Base-by-base conservation (phyloP, 35 echinoderm and acorn worm species). In the Holothuria glaberrima region DNA sequence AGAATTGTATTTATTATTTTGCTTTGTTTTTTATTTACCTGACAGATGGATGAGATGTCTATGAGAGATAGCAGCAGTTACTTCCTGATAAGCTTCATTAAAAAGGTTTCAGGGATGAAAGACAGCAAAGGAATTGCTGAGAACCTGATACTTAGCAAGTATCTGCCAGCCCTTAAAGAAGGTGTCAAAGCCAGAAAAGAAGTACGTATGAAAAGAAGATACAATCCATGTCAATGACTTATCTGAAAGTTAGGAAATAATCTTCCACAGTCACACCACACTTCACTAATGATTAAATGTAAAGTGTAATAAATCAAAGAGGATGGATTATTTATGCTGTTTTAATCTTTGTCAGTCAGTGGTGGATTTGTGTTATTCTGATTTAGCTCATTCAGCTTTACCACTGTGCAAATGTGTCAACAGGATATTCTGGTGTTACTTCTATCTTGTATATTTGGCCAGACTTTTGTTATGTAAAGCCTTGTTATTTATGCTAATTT, bases 1-100 rank as follows among this genome's bases (percentile, higher is more conserved):
- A 10, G 4, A 5, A 5, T 4, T 46, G 44, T 46, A 5, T 46
- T 46, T 46, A 10, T 46, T 4, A 5, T 10, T 46, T 46, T 46
- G 10, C 44, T 46, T 46, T 46, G 4, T 46, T 46, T 10, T 30
- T 59, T 30, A 76, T 20, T 78, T 25, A 9, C 21, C 30, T 68
- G 70, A 33, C 27, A 95, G 97, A 71, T 95, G 58, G 97, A 95
- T 88, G 97, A 98, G 32, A 94, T 98, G 95, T 92, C 95, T 0
- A 50, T 98, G 81, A 83, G 95, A 68, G 95, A 98, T 63, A 98
- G 94, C 27, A 68, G 92, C 26, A 74, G 52, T 60, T 48, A 88
- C 56, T 86, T 94, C 35, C 38, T 98, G 32, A 54, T 48, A 6
- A 82, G 30, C 44, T 75, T 98, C 26, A 87, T 98, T 46, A 50